These are phyloP conservation scores for Myotis brandtii DNA, from an alignment of 2,113 vertebrate species.

Conservation along the genomic window DNA sequence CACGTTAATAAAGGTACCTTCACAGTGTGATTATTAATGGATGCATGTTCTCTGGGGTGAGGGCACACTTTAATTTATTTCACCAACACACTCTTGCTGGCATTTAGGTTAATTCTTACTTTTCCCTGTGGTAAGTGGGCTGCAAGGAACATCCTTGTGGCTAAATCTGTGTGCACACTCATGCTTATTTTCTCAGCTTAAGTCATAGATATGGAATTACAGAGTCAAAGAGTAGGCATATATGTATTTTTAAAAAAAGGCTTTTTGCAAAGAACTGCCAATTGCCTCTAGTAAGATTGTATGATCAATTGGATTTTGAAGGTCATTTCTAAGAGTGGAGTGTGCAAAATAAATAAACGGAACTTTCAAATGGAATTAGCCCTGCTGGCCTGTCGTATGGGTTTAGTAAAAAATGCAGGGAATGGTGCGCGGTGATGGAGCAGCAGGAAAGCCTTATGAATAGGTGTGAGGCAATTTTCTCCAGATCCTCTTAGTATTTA, in stretches of 20 bases:
- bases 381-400: slow-evolving; percentile 27
- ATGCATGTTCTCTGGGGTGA: not conserved
- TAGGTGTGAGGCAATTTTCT: slow-evolving; percentile 13
- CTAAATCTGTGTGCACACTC: not conserved
- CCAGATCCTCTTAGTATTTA: slow-evolving; percentile 36
- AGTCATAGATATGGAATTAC: slow-evolving; percentile 37
- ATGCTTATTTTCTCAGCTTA: not conserved
- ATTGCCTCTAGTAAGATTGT: slow-evolving; percentile 40
- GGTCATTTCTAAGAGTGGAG: slow-evolving; percentile 65
- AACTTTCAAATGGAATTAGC: slow-evolving; percentile 72
- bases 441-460: not conserved
- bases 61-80: slow-evolving; percentile 1
- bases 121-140: slow-evolving; percentile 20
- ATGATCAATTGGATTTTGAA: slow-evolving; percentile 66
- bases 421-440: not conserved
- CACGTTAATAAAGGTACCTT: not conserved
- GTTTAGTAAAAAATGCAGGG: slow-evolving; percentile 28
- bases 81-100: not conserved
- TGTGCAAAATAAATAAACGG: slow-evolving; percentile 68
- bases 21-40: not conserved
- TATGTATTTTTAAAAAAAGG: not conserved
- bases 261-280: slow-evolving; percentile 59
- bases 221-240: slow-evolving; percentile 6
- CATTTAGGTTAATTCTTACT: slow-evolving; percentile 32
- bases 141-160: not conserved